These are phyloP conservation scores for Sebastes oblongus DNA, from an alignment of 2,797 vertebrate genomes.

Conservation along the genomic window DNA sequence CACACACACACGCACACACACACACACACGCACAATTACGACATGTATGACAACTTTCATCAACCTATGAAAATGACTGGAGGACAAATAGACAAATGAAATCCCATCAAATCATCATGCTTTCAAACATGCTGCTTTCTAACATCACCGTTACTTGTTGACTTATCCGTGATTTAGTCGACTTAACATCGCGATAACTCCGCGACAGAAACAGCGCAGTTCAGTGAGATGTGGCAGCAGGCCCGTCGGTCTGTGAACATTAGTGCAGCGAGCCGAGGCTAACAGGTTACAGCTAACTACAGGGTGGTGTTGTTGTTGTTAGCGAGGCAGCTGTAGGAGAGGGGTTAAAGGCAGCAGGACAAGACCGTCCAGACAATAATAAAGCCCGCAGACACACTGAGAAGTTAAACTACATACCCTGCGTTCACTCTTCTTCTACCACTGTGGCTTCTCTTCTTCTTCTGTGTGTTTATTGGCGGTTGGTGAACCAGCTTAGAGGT, in stretches of 20 bases:
- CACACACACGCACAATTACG: no score
- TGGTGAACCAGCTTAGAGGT: fast-evolving
- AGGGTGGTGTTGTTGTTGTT: not conserved
- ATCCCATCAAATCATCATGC: no score
- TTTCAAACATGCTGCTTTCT: not conserved
- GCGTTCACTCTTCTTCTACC: not conserved
- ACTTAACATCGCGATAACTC: not conserved
- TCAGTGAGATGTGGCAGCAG: not conserved
- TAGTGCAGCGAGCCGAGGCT: not conserved
- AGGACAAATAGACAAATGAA: no score
- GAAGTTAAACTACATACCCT: no score
- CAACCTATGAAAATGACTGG: no score
- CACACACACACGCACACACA: no score
- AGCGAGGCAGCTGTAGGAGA: not conserved
- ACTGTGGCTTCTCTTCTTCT: no score
- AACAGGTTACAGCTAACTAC: not conserved
- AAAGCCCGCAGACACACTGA: not conserved
- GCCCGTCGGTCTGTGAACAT: no score
- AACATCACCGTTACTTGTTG: not conserved
- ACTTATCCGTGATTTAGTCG: not conserved
- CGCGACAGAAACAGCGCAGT: not conserved
- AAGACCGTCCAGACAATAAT: not conserved
- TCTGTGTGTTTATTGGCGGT: no score
- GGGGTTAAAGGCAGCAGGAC: not conserved
- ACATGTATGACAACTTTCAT: no score